phyloP scores from a whole-genome alignment of 2,113 vertebrate genomes.

The Paradoxurus hermaphroditus region DNA sequence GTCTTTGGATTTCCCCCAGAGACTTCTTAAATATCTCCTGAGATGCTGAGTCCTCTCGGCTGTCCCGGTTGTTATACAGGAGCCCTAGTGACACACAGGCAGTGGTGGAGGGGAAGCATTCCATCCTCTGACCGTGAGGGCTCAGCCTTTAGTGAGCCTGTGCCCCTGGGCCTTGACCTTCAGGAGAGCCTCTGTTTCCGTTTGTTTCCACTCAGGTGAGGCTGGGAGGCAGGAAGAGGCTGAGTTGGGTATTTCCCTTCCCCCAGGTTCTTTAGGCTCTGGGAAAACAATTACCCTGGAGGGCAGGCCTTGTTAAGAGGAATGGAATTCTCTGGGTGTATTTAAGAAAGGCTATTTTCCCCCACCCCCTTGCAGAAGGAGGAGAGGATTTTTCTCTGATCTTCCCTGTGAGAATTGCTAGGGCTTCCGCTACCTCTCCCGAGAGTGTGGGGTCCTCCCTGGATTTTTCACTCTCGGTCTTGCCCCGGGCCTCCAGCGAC shows the following conservation, averaged over 20 bases:
- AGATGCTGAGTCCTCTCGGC: neutral
- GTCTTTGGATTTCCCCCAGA: neutral
- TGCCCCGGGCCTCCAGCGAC: neutral
- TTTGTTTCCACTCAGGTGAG: neutral
- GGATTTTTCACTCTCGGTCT: too few relatives aligned
- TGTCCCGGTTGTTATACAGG: accelerated
- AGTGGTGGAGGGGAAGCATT: accelerated
- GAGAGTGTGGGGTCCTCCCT: neutral
- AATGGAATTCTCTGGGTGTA: neutral
- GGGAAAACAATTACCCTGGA: neutral
- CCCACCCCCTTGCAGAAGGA: neutral
- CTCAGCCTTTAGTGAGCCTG: neutral
- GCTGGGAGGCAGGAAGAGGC: neutral
- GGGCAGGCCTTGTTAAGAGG: neutral
- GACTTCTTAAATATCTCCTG: neutral
- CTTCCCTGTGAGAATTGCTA: neutral
- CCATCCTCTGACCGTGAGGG: accelerated
- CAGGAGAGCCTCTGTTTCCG: neutral
- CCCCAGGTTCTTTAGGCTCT: neutral
- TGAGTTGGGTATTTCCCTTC: neutral
- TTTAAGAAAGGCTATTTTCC: neutral
- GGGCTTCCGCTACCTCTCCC: accelerated
- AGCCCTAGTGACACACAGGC: neutral
- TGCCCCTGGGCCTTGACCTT: neutral
- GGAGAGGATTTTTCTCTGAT: neutral